Percentiles rank a stretch among this genome's conserved stretches.
Conservation (phyloP, 30 jellyfish, hydroid and myxozoan species). For the Hydra vulgaris region DNA sequence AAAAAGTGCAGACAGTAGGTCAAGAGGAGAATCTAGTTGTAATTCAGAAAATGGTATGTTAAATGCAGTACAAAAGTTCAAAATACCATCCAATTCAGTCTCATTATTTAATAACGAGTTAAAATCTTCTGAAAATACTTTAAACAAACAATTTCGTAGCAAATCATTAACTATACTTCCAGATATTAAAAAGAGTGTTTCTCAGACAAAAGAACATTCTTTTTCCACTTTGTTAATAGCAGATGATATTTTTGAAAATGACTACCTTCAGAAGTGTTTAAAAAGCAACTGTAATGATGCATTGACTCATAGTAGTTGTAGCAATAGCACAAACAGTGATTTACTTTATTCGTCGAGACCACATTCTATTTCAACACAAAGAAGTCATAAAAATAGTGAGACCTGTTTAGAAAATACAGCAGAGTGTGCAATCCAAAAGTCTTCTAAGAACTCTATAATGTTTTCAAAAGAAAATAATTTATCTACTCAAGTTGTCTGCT, state of each 20-base stretch:
- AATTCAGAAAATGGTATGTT: neutral
- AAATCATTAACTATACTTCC: conserved; percentile 14
- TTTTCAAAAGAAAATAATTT: neutral
- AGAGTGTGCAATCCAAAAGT: neutral
- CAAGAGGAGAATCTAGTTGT: neutral
- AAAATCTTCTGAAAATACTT: neutral
- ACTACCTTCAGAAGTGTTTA: conserved; percentile 33
- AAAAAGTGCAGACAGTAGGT: conserved; percentile 26
- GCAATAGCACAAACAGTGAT: conserved; percentile 63
- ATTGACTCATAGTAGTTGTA: conserved; percentile 47
- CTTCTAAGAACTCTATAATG: neutral
- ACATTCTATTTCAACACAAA: conserved; percentile 27
- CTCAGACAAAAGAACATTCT: neutral
- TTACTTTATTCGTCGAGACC: conserved; percentile 75
- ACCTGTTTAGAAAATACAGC: neutral
- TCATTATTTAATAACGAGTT: neutral
- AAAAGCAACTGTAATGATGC: conserved; percentile 50
- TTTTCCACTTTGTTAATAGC: neutral
- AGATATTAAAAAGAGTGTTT: neutral
- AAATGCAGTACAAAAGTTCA: conserved; percentile 6
- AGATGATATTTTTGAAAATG: conserved; percentile 38
- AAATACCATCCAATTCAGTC: neutral
- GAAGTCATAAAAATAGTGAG: conserved; percentile 10
- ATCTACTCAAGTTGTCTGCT: neutral
- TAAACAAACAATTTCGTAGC: conserved; percentile 6